Base-by-base conservation (phyloP, 2,797 vertebrate species). In the Typhlichthys eigenmanni region DNA sequence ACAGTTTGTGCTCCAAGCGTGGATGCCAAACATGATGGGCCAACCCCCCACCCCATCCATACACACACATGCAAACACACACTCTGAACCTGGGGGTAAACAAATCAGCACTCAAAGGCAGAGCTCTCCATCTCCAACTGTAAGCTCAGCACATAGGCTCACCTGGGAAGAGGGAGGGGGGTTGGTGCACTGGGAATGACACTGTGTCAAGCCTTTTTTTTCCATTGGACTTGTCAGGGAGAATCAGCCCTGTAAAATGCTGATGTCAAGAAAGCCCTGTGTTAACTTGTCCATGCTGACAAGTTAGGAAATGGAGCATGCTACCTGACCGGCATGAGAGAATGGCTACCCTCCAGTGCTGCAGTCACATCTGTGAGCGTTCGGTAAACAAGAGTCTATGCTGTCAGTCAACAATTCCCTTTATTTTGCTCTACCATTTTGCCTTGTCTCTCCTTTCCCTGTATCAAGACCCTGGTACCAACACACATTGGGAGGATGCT, bases 221-320 rank as follows among this genome's bases (percentile, higher is more conserved):
- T 85, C 64, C 47, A 89, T 88, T 87, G 85, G 72, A 84, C 68
- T 75, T 90, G 90, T 91, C 91, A 89, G 81, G 49, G 72, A 86
- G 85, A 87, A 83, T 80, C 85, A 87, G 83, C 65, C 64, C 85
- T 81, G 80, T 83, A 84, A 89, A 90, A 90, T 80, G 83, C 78
- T 51, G 14, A 78, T 87, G 87, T 89, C 90, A 90, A 78, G 8
- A 88, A 83, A 91, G 78, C 71, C 74, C 68, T 70, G 83, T 88
- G 85, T 91, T 88, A 88, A 84, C 86, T 90, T 88, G 90, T 91
- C 83, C 66, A 1, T 54, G 74, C 72, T 91, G 90, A 90, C 89
- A 91, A 87, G 81, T 86, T 59, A 83, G 86, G 89, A 92, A 88
- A 91, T 91, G 76, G 75, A 86, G 74, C 59, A 7, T 59, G 66